These are phyloP conservation scores for Archips xylosteana DNA, from an alignment of 2,888 invertebrate species.

Conservation along the genomic window DNA sequence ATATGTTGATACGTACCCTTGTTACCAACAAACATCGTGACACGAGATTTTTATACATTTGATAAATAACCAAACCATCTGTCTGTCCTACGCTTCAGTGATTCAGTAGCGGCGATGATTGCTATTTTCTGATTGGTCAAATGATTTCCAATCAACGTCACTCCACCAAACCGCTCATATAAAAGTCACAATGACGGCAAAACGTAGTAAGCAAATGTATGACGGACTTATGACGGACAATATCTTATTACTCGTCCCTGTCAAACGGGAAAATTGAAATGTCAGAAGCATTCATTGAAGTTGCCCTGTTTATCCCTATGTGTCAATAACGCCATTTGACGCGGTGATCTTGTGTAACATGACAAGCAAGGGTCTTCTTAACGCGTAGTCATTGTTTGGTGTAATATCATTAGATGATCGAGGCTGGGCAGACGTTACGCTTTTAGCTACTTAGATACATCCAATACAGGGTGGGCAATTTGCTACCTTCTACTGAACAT, in stretches of 20 bases:
- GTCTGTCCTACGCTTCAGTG: no score
- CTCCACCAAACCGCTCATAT: not conserved
- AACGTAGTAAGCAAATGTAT: constrained; percentile 5
- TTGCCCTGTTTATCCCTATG: constrained; percentile 6
- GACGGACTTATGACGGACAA: not conserved
- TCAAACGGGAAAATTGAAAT: constrained; percentile 31
- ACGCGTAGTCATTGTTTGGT: no score
- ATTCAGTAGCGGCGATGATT: no score
- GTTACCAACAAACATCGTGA: no score
- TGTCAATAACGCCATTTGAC: constrained; percentile 13
- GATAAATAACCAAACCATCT: no score
- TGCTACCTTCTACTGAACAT: no score
- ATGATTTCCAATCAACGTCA: not conserved
- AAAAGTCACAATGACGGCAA: not conserved
- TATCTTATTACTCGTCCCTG: constrained; percentile 7
- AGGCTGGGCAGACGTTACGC: no score
- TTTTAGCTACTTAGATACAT: no score
- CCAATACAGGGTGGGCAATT: no score
- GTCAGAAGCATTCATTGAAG: constrained; percentile 29
- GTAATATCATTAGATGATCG: no score
- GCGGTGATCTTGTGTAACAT: not conserved
- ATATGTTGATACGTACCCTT: no score
- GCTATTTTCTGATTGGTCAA: not conserved
- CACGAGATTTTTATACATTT: no score
- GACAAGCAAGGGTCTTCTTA: not conserved